These are phyloP conservation scores for Tupaia tana DNA, from an alignment of 2,113 vertebrate species.

Conservation along the genomic window DNA sequence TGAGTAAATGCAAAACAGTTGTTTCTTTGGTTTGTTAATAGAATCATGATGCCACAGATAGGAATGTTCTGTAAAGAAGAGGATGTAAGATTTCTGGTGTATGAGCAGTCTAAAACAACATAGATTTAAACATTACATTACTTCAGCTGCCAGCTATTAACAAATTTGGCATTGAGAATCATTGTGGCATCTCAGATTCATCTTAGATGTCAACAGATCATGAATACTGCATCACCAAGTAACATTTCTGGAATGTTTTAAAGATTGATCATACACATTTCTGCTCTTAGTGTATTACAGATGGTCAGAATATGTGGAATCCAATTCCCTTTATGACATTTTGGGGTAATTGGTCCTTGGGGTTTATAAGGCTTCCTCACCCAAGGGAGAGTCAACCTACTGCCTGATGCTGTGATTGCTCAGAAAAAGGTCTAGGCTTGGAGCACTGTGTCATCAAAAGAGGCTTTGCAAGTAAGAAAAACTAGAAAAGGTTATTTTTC, in stretches of 20 bases:
- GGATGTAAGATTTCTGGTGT: neutral
- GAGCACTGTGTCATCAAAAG: neutral
- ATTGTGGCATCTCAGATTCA: conserved; percentile 26
- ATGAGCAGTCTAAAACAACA: conserved; percentile 19
- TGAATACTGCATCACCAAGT: conserved; percentile 44
- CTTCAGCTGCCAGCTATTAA: neutral
- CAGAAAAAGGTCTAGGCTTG: neutral
- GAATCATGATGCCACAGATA: neutral
- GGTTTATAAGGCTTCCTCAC: neutral
- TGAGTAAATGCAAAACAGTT: neutral
- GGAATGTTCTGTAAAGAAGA: neutral
- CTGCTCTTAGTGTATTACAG: conserved; percentile 25
- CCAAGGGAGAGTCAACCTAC: neutral
- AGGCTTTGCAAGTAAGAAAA: neutral
- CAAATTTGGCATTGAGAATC: conserved; percentile 33
- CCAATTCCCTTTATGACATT: neutral
- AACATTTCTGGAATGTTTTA: conserved; percentile 47
- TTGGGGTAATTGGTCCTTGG: neutral
- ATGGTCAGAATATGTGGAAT: conserved; percentile 46
- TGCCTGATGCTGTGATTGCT: neutral
- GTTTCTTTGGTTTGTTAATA: conserved; percentile 29
- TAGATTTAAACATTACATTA: conserved; percentile 51
- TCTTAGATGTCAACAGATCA: conserved; percentile 34
- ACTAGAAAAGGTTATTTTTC: neutral
- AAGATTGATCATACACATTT: conserved; percentile 38